These are phyloP conservation scores for Ptychochromis oligacanthus DNA, from an alignment of 2,113 vertebrate genomes.

Conservation along the genomic window DNA sequence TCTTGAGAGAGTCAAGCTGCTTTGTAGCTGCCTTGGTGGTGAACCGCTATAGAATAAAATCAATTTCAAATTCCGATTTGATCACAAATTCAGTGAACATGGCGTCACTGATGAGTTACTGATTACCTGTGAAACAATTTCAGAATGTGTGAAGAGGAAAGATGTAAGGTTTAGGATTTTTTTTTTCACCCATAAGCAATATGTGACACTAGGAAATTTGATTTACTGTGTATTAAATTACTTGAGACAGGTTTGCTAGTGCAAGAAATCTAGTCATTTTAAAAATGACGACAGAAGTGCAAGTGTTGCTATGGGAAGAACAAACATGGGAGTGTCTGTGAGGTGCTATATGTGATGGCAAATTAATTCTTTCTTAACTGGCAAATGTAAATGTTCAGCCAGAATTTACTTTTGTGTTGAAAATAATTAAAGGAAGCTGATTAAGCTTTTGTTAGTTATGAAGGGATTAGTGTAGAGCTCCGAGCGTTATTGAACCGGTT, in stretches of 20 bases:
- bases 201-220: slow-evolving; percentile 18
- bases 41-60: background rate
- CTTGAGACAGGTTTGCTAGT: background rate
- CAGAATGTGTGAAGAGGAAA: slow-evolving; percentile 9
- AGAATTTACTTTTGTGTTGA: background rate
- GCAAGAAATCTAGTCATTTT: background rate
- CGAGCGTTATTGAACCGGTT: too few relatives aligned
- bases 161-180: background rate
- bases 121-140: slow-evolving; percentile 23
- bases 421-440: background rate
- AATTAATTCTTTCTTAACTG: background rate
- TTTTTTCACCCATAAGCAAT: slow-evolving; percentile 10
- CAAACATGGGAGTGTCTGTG: background rate
- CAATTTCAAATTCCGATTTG: slow-evolving; percentile 1
- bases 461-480: too few relatives aligned
- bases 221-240: slow-evolving; percentile 1
- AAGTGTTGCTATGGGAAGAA: background rate
- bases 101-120: slow-evolving; percentile 9
- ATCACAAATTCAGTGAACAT: background rate
- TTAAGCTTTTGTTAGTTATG: background rate
- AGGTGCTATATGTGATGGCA: background rate
- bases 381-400: background rate
- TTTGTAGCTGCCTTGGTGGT: background rate
- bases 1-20: background rate
- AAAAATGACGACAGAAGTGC: background rate